phyloP scores from a whole-genome alignment of 2,888 invertebrate species.

The Polymixis flavicincta region DNA sequence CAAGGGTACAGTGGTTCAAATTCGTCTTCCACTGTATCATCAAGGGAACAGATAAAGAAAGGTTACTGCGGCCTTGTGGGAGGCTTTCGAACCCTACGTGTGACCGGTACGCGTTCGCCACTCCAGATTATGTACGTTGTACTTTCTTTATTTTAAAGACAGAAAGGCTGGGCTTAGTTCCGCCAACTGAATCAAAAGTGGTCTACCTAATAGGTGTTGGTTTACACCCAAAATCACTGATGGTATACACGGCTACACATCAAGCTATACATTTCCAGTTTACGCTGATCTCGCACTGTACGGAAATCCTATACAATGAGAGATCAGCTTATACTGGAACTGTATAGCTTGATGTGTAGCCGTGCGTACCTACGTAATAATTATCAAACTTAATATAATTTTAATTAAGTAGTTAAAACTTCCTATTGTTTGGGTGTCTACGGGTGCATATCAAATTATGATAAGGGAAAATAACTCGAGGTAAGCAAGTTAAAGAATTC shows the following conservation, averaged over 20 bases:
- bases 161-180: not conserved
- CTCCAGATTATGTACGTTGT: not conserved
- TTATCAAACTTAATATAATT: not conserved
- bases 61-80: no score
- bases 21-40: no score
- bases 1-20: no score
- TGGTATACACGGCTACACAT: no score
- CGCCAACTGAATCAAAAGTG: not conserved
- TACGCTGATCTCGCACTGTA: no score
- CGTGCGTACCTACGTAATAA: not conserved
- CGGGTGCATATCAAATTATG: not conserved
- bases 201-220: not conserved
- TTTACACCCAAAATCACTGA: not conserved
- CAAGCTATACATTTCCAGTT: no score
- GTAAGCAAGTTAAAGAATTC: not conserved
- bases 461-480: slow-evolving; percentile 4
- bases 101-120: no score
- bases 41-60: no score
- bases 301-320: no score
- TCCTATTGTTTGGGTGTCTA: slow-evolving; percentile 1
- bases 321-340: no score
- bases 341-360: no score
- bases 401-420: not conserved
- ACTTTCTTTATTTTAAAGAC: not conserved
- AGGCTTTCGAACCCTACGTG: no score